These are phyloP conservation scores for Vulpes ferrilata DNA, from an alignment of 2,113 vertebrate genomes.

Conservation along the genomic window DNA sequence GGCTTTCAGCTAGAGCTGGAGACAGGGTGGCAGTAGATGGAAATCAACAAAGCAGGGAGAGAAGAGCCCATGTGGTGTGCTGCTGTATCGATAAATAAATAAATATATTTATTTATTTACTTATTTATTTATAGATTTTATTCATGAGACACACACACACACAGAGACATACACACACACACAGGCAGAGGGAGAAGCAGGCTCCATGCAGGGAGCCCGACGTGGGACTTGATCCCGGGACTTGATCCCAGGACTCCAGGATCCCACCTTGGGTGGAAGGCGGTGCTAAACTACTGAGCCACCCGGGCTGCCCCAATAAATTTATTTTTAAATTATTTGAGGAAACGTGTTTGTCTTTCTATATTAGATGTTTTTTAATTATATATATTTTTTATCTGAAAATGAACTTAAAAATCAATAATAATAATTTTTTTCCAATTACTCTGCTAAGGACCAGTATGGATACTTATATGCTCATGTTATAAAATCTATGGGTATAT, in stretches of 20 bases:
- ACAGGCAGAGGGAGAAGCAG: too few species aligned
- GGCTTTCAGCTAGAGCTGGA: not conserved
- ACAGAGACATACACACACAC: too few species aligned
- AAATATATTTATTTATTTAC: too few species aligned
- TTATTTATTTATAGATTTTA: too few species aligned
- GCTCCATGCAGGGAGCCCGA: too few species aligned
- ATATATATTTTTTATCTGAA: not conserved
- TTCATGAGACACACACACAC: too few species aligned
- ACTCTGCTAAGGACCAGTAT: not conserved
- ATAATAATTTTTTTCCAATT: not conserved
- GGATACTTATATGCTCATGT: not conserved
- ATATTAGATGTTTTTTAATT: not conserved
- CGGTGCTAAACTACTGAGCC: too few species aligned
- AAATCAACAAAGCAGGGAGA: not conserved
- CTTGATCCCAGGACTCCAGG: too few species aligned
- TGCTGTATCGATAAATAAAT: not conserved
- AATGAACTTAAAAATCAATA: not conserved
- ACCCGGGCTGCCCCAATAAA: too few species aligned
- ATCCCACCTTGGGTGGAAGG: too few species aligned
- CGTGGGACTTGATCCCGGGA: too few species aligned
- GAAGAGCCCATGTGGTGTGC: fast-evolving
- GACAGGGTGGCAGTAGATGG: fast-evolving
- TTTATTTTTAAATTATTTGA: not conserved
- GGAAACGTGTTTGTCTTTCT: not conserved
- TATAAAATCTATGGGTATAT: not conserved